phyloP scores from a whole-genome alignment of 2,888 invertebrate genomes.

The Heliothis peltigera region DNA sequence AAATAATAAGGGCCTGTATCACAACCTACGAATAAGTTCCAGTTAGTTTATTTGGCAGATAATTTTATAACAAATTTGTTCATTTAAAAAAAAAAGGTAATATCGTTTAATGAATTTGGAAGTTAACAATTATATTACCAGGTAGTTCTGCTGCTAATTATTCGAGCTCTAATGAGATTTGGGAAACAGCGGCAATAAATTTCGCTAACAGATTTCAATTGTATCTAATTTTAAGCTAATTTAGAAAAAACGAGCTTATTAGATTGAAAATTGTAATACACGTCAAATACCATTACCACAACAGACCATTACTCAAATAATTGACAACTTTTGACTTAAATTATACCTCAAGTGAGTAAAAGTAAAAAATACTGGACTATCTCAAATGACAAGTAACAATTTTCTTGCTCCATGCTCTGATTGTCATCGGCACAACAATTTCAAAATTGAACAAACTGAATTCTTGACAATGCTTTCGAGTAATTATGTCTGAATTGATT shows the following conservation, averaged over 20 bases:
- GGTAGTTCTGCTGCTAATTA: no score
- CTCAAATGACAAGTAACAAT: conserved; percentile 55
- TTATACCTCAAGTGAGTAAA: conserved; percentile 42
- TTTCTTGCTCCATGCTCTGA: conserved; percentile 54
- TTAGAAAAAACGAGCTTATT: background rate
- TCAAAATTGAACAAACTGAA: conserved; percentile 32
- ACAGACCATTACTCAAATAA: conserved; percentile 30
- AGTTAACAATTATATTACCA: no score
- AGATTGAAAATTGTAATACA: background rate
- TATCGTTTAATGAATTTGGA: no score
- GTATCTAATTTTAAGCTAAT: no score
- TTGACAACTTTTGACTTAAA: conserved; percentile 30
- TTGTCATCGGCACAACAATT: conserved; percentile 34
- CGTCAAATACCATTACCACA: background rate
- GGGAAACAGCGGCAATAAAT: no score
- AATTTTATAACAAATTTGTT: no score
- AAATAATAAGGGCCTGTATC: no score
- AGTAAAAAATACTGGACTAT: conserved; percentile 38
- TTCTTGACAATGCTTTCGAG: conserved; percentile 43
- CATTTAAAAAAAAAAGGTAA: no score
- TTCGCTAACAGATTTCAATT: no score
- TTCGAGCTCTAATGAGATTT: no score
- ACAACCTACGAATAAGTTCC: no score
- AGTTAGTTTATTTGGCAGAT: no score
- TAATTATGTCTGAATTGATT: conserved; percentile 45